Conservation (phyloP, 2,888 invertebrate species). For the Blomia tropicalis region DNA sequence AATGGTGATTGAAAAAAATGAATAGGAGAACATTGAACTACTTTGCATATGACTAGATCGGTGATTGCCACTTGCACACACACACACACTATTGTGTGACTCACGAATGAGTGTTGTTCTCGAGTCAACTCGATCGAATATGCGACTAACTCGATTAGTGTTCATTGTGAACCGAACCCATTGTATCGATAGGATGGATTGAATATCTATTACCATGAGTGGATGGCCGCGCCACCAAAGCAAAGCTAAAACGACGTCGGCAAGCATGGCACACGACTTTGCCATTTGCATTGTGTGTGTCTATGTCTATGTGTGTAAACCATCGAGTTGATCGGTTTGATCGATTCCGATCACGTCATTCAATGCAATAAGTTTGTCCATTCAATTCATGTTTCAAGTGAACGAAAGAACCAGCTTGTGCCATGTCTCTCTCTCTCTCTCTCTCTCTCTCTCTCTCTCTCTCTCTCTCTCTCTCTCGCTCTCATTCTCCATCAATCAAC, state of each 20-base stretch:
- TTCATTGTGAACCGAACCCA: not conserved
- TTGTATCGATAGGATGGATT: too few relatives aligned
- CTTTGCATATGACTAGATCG: too few relatives aligned
- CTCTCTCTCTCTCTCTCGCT: not conserved
- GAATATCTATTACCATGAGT: too few relatives aligned
- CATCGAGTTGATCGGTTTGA: too few relatives aligned
- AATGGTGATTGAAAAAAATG: too few relatives aligned
- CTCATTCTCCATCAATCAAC: not conserved
- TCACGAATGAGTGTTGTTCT: too few relatives aligned
- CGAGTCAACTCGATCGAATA: too few relatives aligned
- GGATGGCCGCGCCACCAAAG: too few relatives aligned
- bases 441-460: too few relatives aligned
- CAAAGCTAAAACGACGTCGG: not conserved
- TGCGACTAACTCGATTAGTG: not conserved
- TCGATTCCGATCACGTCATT: not conserved
- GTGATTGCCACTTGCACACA: not conserved
- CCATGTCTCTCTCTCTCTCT: not conserved
- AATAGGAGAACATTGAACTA: too few relatives aligned
- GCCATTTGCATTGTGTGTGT: not conserved
- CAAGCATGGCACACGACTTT: not conserved
- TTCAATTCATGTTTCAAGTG: not conserved
- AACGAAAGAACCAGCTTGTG: not conserved
- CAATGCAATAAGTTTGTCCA: not conserved
- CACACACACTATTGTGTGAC: too few relatives aligned
- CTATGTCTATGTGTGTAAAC: too few relatives aligned